phyloP scores from a whole-genome alignment of 2,113 vertebrate species.

The Rhegmatorhina hoffmannsi region DNA sequence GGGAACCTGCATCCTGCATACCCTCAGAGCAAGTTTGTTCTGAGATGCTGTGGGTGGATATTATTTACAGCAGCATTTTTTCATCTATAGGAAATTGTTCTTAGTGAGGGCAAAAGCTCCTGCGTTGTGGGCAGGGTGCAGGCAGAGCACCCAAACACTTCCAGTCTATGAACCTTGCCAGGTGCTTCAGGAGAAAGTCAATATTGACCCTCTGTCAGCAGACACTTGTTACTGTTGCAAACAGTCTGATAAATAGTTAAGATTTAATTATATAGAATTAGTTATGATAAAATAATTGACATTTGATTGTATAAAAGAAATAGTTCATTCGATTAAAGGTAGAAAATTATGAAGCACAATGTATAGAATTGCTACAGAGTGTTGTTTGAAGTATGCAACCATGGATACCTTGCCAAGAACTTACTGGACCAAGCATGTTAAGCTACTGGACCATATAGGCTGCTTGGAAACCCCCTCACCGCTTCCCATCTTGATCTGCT shows the following conservation, averaged over 20 bases:
- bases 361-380: background rate
- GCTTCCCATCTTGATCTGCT: background rate
- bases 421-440: background rate
- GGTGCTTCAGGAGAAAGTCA: slow-evolving; percentile 5
- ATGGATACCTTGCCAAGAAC: background rate
- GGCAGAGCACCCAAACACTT: background rate
- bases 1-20: background rate
- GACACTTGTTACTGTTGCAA: background rate
- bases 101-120: background rate
- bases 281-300: background rate
- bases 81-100: background rate
- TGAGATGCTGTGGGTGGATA: background rate
- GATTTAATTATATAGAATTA: background rate
- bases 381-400: background rate
- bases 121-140: background rate
- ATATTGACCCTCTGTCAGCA: background rate
- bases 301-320: background rate
- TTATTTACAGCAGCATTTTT: background rate
- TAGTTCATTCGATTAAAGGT: background rate
- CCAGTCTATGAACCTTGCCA: background rate
- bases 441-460: background rate
- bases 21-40: background rate
- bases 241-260: background rate
- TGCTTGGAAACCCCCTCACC: background rate
- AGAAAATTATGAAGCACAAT: background rate